These are phyloP conservation scores for Eciton burchellii DNA, from an alignment of 1,140 invertebrate genomes.

Conservation along the genomic window DNA sequence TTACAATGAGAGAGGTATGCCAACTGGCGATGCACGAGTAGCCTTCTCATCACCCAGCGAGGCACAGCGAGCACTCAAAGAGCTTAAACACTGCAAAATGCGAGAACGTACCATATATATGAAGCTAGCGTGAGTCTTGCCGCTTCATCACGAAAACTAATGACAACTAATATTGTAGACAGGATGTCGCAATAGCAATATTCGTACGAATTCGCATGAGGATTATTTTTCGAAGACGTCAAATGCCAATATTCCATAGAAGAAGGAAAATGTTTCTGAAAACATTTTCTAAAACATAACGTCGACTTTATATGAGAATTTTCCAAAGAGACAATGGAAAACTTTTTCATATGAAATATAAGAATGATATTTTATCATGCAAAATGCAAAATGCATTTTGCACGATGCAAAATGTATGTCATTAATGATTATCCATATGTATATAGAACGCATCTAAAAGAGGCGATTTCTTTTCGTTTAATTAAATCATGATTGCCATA, in stretches of 20 bases:
- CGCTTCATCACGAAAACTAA: background rate
- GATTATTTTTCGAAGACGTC: too few species aligned
- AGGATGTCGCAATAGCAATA: too few species aligned
- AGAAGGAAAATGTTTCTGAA: too few species aligned
- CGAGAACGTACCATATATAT: slow-evolving; percentile 87
- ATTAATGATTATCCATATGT: background rate
- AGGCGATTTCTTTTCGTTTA: background rate
- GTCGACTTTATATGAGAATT: too few species aligned
- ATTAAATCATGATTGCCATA: background rate
- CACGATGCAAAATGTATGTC: too few species aligned
- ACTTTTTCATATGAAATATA: too few species aligned
- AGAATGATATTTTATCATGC: too few species aligned
- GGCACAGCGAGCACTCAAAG: slow-evolving; percentile 90
- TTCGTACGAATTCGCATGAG: background rate
- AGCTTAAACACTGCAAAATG: slow-evolving; percentile 86
- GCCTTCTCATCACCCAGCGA: slow-evolving; percentile 91
- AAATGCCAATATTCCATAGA: too few species aligned
- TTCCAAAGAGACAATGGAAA: too few species aligned
- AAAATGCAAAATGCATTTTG: too few species aligned
- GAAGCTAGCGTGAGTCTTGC: slow-evolving; percentile 81
- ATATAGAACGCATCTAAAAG: slow-evolving; percentile 7
- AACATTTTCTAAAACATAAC: too few species aligned
- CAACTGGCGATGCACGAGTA: slow-evolving; percentile 95
- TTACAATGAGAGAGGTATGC: slow-evolving; percentile 93
- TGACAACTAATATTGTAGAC: background rate